A percentile compares a stretch with the other conserved stretches of the same genome.
phyloP scores from a whole-genome alignment of 2,113 vertebrate genomes.

The Rousettus leschenaultii region DNA sequence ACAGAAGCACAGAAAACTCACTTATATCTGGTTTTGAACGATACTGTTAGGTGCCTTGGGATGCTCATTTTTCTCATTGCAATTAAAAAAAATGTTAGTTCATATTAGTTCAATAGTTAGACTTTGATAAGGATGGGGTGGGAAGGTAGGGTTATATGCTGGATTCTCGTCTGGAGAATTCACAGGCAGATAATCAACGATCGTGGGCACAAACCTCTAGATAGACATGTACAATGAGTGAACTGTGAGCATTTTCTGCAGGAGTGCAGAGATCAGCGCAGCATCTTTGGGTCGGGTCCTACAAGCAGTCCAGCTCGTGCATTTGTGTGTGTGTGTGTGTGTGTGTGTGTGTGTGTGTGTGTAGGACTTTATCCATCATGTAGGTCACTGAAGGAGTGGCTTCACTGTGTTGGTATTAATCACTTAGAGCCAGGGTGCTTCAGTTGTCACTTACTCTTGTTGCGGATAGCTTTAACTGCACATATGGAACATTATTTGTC shows the following conservation, averaged over 20 bases:
- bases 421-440: slow-evolving; percentile 49
- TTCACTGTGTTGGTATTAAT: slow-evolving; percentile 61
- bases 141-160: neutral
- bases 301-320: neutral
- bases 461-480: slow-evolving; percentile 65
- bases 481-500: slow-evolving; percentile 77
- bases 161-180: neutral
- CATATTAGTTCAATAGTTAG: neutral
- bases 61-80: neutral
- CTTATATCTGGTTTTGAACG: neutral
- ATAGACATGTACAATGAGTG: neutral
- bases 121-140: neutral
- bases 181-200: neutral
- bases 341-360: too few relatives aligned
- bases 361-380: slow-evolving; percentile 44
- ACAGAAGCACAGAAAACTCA: neutral
- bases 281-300: slow-evolving; percentile 26
- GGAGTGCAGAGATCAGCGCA: neutral
- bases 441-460: slow-evolving; percentile 51
- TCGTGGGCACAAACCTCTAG: neutral
- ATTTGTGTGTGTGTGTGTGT: too few relatives aligned
- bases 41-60: neutral
- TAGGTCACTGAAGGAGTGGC: slow-evolving; percentile 53
- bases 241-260: neutral
- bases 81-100: neutral